Conservation (phyloP, 2,888 invertebrate genomes). For the Exocentrus adspersus region DNA sequence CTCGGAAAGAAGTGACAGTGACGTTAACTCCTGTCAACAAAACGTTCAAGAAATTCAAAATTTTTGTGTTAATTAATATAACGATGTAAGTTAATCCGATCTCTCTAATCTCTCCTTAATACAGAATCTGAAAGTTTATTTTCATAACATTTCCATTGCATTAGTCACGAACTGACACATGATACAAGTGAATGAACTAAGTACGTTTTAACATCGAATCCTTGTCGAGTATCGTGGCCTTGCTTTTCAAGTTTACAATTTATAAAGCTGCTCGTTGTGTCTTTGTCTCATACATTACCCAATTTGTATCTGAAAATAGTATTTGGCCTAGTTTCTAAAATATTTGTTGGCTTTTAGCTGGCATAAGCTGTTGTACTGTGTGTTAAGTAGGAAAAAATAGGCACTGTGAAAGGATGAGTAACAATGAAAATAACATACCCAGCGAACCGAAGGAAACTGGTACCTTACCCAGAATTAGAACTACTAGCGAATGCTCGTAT, state of each 20-base stretch:
- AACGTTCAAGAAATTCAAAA: conserved; percentile 35
- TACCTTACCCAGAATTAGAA: conserved; percentile 53
- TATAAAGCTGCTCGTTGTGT: background rate
- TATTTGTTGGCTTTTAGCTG: conserved; percentile 34
- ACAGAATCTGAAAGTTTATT: background rate
- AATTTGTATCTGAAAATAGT: conserved; percentile 48
- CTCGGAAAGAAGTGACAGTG: too few relatives aligned
- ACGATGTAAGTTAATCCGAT: conserved; percentile 16
- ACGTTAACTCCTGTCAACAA: too few relatives aligned
- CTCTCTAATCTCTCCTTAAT: background rate
- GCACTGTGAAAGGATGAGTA: too few relatives aligned
- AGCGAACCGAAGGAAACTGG: conserved; percentile 49
- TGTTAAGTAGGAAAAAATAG: too few relatives aligned
- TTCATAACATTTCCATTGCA: background rate
- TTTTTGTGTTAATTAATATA: conserved; percentile 31
- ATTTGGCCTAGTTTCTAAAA: conserved; percentile 45
- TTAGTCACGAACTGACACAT: conserved; percentile 26
- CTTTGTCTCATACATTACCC: conserved; percentile 39
- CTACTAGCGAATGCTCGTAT: conserved; percentile 60
- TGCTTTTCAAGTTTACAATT: background rate
- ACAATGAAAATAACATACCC: conserved; percentile 38
- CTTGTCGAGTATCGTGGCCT: conserved; percentile 23
- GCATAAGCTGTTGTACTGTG: conserved; percentile 13
- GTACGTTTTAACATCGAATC: conserved; percentile 7
- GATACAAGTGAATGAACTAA: conserved; percentile 25